Evolutionary conservation across 2,113 vertebrate species (phyloP), one percentile per base, ranked within the genome.

Genomic region (Dissostichus mawsoni): DNA sequence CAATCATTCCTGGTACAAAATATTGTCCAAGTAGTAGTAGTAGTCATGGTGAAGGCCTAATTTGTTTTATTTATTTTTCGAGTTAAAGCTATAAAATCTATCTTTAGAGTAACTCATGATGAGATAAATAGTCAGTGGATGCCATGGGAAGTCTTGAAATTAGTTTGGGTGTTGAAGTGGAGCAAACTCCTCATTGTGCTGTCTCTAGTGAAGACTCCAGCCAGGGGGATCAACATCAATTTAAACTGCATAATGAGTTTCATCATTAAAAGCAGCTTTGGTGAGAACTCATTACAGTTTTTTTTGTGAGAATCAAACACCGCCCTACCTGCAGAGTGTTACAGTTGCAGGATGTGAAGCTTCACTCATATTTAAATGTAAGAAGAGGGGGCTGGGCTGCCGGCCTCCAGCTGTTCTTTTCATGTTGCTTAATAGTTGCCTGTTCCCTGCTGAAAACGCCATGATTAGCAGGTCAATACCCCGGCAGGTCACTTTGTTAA

Each of bases 381-480:
- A 84, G 80, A 61, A 63, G 69, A 68, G 80, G 69, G 78, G 88
- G 70, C 13, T 45, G 58, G 73, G 3, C 75, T 80, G 66, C 58
- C 67, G 18, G 66, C 76, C 80, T 76, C 90, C 82, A 86, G 84
- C 89, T 89, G 82, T 86, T 83, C 88, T 90, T 87, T 92, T 87
- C 83, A 93, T 82, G 74, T 74, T n/a, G 67, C 78, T 80, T 68
- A 68, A 68, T 52, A 53, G 50, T 53, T 3, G 48, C 29, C 50
- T 86, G 78, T 89, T 91, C 18, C 65, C 78, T 65, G 74, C 74
- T 87, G 80, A 89, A 29, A 90, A 57, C 79, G 55, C 64, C 45
- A 44, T 82, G 89, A 91, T 92, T 92, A 92, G 89, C 92, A 91
- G n/a, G 81, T 90, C 91, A 92, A 89, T 91, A 69, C 74, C 88